Evolutionary conservation across 2,888 invertebrate species (phyloP), one percentile per base, ranked within the genome.

Genomic region (Patella pellucida): DNA sequence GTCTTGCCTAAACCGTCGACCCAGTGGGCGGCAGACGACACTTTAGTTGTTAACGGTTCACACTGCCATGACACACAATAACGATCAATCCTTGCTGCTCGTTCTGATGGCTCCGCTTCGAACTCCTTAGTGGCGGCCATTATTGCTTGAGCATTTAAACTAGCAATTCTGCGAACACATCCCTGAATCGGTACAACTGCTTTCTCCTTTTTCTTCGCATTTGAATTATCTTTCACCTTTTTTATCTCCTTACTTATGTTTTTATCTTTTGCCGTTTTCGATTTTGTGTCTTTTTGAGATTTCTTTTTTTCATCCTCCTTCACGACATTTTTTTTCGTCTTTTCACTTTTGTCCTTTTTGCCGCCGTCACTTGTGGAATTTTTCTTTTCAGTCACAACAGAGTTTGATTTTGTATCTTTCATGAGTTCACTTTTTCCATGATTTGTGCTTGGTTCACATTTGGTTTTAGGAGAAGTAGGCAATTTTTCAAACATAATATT

Each of bases 401-500:
- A 15, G 41, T 27, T 50, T 70, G 54, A 51, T 50, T 71, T 71
- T 16, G n/a, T 62, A 15, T 70, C 71, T 50, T 75, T 67, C 19
- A 51, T 67, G n/a, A 16, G 23, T 70, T 70, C 62, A 51, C 41
- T 9, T 51, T 62, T 67, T 70, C 41, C 31, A 41, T 51, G 31
- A 16, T 74, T 69, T 16, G 41, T 41, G 7, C 54, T 54, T 7
- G 23, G 23, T 19, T 52, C 52, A 19, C 19, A 19, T 27, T 68
- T 73, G 12, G 72, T 56, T 74, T 82, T 83, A 56, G 83, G 76
- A 50, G 77, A 67, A 11, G 79, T 71, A 9, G 73, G 74, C 12
- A 78, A 76, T 72, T 83, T 86, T 71, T 85, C 87, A 83, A 82
- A 86, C 72, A 86, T 67, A 31, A 87, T 85, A 72, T 88, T 86